phyloP scores from a whole-genome alignment of 2,113 vertebrate genomes.

The Entomyzon cyanotis region DNA sequence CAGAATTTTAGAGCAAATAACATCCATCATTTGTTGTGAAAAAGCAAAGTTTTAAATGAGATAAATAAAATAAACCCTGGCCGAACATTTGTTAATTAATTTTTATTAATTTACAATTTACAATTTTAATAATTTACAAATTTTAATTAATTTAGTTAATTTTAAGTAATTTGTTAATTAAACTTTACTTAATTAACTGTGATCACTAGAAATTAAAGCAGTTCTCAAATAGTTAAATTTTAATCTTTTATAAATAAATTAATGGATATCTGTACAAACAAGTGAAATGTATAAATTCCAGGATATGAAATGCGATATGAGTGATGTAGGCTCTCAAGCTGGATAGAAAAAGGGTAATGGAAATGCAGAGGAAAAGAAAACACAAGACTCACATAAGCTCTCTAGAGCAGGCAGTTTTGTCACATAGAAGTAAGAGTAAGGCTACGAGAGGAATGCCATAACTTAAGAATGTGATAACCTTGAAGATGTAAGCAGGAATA shows the following conservation, averaged over 20 bases:
- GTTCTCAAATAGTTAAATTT: neutral
- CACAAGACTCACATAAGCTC: neutral
- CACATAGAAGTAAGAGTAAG: neutral
- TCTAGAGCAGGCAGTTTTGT: neutral
- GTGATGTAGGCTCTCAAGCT: neutral
- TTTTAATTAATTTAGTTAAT: too few species aligned
- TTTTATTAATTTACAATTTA: too few species aligned
- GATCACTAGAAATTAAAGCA: neutral
- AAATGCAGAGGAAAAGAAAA: neutral
- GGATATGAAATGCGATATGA: neutral
- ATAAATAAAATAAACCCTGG: rapidly evolving
- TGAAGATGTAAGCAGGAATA: neutral
- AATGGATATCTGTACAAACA: neutral
- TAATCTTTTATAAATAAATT: neutral
- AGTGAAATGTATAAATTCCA: neutral
- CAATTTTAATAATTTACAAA: too few species aligned
- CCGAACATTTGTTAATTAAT: neutral
- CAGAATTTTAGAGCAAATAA: neutral
- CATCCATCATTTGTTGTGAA: neutral
- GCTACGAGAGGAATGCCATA: neutral
- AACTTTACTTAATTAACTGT: neutral
- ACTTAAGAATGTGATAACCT: neutral
- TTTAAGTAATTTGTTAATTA: neutral
- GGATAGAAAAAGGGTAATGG: neutral
- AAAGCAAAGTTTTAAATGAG: neutral